A percentile compares a stretch with the other conserved stretches of the same genome.
Conservation (phyloP, 2,113 vertebrate genomes). For the Lichenostomus cassidix region DNA sequence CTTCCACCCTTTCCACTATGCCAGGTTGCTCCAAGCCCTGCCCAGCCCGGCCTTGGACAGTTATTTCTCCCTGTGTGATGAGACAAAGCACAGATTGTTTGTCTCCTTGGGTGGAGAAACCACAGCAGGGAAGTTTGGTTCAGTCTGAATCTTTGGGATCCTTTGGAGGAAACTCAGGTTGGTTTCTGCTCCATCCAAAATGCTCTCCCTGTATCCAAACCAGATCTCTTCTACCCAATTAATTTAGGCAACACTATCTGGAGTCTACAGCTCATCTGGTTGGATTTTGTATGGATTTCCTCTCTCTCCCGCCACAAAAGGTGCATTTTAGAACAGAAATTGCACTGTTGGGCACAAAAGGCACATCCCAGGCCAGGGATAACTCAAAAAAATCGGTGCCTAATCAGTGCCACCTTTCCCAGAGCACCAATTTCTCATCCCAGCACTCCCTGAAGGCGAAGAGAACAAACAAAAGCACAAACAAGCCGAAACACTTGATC, state of each 20-base stretch:
- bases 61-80: rapidly evolving
- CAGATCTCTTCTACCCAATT: neutral
- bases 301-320: neutral
- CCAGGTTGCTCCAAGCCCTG: neutral
- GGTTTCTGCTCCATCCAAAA: neutral
- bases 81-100: neutral
- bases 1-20: neutral
- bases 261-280: neutral
- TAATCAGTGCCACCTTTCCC: neutral
- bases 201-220: neutral
- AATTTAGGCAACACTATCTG: neutral
- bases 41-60: neutral
- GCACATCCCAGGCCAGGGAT: neutral
- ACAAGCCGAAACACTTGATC: neutral
- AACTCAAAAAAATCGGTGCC: neutral
- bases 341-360: neutral
- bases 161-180: neutral
- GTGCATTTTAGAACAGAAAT: neutral
- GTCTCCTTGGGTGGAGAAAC: neutral
- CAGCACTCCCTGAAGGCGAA: neutral
- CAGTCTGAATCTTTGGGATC: neutral
- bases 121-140: rapidly evolving
- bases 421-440: neutral
- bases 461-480: neutral
- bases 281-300: neutral